Percentiles rank a stretch among this genome's conserved stretches.
Conservation (phyloP, 2,888 invertebrate genomes). For the Cerastoderma edule region DNA sequence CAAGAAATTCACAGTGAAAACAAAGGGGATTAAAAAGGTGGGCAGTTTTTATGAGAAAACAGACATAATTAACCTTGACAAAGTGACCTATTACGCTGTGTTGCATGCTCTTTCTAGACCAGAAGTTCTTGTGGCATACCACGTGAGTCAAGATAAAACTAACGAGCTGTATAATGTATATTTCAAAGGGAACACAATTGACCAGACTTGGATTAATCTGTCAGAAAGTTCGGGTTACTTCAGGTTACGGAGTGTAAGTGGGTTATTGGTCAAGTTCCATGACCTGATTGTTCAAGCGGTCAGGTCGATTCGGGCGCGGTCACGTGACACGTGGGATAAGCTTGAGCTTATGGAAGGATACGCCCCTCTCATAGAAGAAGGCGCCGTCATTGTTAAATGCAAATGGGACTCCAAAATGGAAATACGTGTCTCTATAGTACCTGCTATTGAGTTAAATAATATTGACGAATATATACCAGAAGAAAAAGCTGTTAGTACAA, state of each 20-base stretch:
- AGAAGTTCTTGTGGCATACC: constrained; percentile 13
- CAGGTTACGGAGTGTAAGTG: constrained; percentile 13
- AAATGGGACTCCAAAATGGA: constrained; percentile 36
- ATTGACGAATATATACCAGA: constrained; percentile 1
- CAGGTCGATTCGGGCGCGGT: constrained; percentile 6
- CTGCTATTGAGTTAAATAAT: constrained; percentile 33
- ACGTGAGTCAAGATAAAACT: constrained; percentile 14
- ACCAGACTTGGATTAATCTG: constrained; percentile 13
- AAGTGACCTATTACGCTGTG: constrained; percentile 29
- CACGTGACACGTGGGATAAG: constrained; percentile 10
- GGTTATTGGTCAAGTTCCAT: constrained; percentile 14
- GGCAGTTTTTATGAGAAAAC: constrained; percentile 42
- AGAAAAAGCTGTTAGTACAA: constrained; percentile 17
- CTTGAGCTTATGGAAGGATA: constrained; percentile 37
- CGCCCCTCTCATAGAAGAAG: constrained; percentile 25
- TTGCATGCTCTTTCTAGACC: constrained; percentile 39
- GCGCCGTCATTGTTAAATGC: constrained; percentile 39
- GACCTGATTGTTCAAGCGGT: constrained; percentile 23
- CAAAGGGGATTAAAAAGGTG: constrained; percentile 25
- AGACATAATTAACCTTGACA: constrained; percentile 41
- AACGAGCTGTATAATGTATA: constrained; percentile 40
- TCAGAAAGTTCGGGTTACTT: neutral
- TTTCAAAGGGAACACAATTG: constrained; percentile 22
- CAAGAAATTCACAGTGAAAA: constrained; percentile 30
- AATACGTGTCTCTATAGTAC: constrained; percentile 37